phyloP scores from a whole-genome alignment of 2,888 invertebrate genomes.

The Rotaria macrura region DNA sequence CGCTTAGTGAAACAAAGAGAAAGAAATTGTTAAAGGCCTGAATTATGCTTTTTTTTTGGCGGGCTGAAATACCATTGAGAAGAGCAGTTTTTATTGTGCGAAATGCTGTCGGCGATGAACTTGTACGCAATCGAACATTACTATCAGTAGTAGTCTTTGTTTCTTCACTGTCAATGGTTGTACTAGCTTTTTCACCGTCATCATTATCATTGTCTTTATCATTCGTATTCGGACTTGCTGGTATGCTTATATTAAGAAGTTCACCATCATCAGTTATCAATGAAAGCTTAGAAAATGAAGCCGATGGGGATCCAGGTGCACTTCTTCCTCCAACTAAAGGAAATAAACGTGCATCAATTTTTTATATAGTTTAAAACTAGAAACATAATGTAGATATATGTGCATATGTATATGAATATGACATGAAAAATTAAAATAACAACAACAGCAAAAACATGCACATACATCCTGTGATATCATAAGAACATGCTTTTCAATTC shows the following conservation, averaged over 20 bases:
- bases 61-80: background rate
- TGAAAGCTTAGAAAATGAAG: background rate
- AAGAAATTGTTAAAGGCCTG: background rate
- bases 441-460: background rate
- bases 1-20: background rate
- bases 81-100: background rate
- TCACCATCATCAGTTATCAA: background rate
- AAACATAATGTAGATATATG: background rate
- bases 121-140: background rate
- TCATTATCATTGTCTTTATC: background rate
- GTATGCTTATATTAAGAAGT: background rate
- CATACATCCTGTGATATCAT: background rate
- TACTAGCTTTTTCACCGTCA: background rate
- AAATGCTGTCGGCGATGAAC: background rate
- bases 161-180: background rate
- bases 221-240: background rate
- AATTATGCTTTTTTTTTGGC: background rate
- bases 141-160: background rate
- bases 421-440: background rate
- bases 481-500: background rate
- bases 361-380: too few species aligned
- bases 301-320: background rate
- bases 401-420: background rate
- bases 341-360: background rate
- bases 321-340: background rate